Evolutionary conservation across 2,113 vertebrate genomes (phyloP).

Genomic region (Parus major): DNA sequence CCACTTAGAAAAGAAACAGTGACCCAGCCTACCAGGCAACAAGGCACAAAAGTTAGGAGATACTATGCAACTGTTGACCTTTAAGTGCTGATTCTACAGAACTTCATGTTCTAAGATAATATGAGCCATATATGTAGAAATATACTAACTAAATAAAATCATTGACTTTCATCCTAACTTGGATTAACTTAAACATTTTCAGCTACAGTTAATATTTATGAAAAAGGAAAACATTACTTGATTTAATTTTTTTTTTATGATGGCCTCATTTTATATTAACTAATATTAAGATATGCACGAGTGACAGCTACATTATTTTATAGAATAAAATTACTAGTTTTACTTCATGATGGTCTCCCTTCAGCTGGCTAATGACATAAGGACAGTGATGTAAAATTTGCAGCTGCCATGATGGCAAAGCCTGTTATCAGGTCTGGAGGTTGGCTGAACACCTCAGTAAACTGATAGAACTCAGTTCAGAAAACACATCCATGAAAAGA

Average conservation of each 20-base stretch:
- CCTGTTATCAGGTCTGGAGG: neutral
- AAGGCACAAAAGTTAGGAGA: neutral
- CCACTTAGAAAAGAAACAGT: neutral
- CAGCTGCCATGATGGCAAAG: neutral
- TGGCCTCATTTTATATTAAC: neutral
- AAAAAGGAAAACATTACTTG: neutral
- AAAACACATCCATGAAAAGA: neutral
- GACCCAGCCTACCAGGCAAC: neutral
- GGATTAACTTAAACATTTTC: neutral
- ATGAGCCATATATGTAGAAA: neutral
- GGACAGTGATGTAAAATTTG: neutral
- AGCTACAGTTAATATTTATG: neutral
- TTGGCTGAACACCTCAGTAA: neutral
- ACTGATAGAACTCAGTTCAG: rapidly evolving
- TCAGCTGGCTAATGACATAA: neutral
- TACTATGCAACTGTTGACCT: neutral
- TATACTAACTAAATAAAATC: neutral
- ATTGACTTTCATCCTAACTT: neutral
- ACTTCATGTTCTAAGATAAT: neutral
- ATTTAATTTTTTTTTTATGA: neutral
- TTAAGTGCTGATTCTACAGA: neutral
- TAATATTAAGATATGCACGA: neutral
- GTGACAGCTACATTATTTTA: neutral
- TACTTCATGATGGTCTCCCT: neutral
- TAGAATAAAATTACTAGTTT: neutral